Conservation (phyloP, 2,113 vertebrate species). For the Bos taurus region ARS-UCD2.0 NC_037339.1:23114001-23114500, state of each 20-base stretch:
- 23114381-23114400: not conserved
- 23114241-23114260: not conserved
- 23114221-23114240: not conserved
- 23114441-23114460: not conserved
- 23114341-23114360: not conserved
- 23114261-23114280: not conserved
- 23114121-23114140: not conserved
- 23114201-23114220: not conserved
- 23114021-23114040: not conserved
- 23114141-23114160: not conserved
- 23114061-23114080: not conserved
- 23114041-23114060: not conserved
- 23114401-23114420: rapidly evolving
- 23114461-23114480: not conserved
- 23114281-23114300: not conserved
- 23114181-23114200: not conserved
- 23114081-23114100: not conserved
- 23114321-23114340: not conserved
- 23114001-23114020: not conserved
- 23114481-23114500: not conserved
- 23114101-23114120: not conserved
- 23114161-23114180: not conserved
- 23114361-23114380: not conserved
- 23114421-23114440: not conserved
- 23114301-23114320: not conserved